These are phyloP conservation scores for Lucilia cuprina DNA, from an alignment of 1,140 invertebrate genomes.

Conservation along the genomic window DNA sequence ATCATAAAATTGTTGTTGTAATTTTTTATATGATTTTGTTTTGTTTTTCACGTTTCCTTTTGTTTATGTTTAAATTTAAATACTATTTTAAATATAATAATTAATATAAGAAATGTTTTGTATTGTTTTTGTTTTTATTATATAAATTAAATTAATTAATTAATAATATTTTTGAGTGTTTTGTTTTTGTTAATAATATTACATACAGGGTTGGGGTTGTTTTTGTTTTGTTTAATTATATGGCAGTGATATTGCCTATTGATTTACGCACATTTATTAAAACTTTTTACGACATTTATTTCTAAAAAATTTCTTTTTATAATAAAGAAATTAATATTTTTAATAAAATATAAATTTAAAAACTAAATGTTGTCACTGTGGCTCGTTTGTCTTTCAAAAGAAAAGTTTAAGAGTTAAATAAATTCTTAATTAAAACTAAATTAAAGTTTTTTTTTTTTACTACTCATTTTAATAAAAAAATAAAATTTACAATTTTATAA, in stretches of 20 bases:
- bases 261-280: conserved; percentile 8
- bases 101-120: neutral
- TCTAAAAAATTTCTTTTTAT: neutral
- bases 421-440: neutral
- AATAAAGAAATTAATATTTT: neutral
- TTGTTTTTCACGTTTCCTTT: neutral
- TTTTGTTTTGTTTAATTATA: neutral
- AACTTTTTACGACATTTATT: neutral
- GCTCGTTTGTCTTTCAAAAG: conserved; percentile 21
- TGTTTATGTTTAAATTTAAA: neutral
- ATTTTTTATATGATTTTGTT: neutral
- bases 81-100: neutral
- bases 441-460: neutral
- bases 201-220: neutral
- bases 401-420: neutral
- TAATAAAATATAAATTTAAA: neutral
- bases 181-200: neutral
- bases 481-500: neutral
- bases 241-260: conserved; percentile 31
- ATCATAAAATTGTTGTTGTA: neutral
- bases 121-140: neutral
- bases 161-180: neutral
- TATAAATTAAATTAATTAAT: neutral
- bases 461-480: neutral
- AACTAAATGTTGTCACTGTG: conserved; percentile 27